Evolutionary conservation across 2,797 vertebrate species (phyloP).

Genomic region (Syngnathus acus): DNA sequence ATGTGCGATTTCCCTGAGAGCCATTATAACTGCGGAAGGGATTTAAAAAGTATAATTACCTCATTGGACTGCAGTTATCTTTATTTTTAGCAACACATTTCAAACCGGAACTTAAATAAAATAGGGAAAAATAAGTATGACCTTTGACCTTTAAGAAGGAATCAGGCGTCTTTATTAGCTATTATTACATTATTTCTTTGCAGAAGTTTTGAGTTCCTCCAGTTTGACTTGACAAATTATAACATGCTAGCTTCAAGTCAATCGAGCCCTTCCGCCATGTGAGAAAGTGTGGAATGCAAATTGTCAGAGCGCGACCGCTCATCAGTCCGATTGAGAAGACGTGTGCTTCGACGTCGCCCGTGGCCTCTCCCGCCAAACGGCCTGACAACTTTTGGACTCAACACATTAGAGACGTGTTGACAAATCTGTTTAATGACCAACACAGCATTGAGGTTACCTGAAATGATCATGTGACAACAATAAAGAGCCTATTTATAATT

Average conservation of each 20-base stretch:
- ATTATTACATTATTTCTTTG: no score
- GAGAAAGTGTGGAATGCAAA: background rate
- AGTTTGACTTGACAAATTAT: background rate
- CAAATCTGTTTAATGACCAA: slow-evolving; percentile 54
- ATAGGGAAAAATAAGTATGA: background rate
- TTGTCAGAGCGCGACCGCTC: background rate
- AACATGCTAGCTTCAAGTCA: background rate
- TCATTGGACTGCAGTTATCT: background rate
- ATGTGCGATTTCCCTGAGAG: background rate
- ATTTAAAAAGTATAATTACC: background rate
- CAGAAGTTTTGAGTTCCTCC: no score
- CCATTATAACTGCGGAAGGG: background rate
- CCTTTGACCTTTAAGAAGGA: background rate
- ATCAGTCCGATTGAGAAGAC: background rate
- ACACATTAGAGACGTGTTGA: slow-evolving; percentile 59
- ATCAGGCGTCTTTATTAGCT: no score
- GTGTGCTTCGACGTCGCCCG: background rate
- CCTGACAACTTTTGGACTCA: slow-evolving; percentile 11
- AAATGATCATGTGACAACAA: background rate
- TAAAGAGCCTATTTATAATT: background rate
- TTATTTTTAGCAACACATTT: background rate
- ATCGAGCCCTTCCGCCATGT: background rate
- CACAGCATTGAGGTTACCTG: slow-evolving; percentile 11
- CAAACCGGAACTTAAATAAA: background rate
- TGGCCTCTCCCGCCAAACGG: background rate